These are phyloP conservation scores for Petrolisthes cinctipes DNA, from an alignment of 2,888 invertebrate species.

Conservation along the genomic window DNA sequence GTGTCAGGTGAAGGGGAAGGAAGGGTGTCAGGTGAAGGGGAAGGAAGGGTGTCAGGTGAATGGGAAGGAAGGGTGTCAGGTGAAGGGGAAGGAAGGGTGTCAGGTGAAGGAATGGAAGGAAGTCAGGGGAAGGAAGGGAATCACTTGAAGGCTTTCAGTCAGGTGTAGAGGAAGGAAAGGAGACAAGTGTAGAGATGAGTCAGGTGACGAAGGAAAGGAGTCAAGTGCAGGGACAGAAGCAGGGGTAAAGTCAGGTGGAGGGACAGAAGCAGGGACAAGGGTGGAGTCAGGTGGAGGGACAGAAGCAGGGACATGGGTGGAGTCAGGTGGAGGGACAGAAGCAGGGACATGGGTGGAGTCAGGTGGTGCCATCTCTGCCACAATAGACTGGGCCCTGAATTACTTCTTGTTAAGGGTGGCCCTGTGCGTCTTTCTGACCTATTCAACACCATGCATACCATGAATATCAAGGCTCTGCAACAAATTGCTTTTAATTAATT, in stretches of 20 bases:
- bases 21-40: too few species aligned
- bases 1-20: too few species aligned
- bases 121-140: too few species aligned
- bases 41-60: too few species aligned
- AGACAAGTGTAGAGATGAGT: not conserved
- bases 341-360: not conserved
- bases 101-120: too few species aligned
- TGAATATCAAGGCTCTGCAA: constrained; percentile 57
- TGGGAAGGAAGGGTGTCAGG: too few species aligned
- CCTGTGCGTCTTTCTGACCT: constrained; percentile 37
- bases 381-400: constrained; percentile 35
- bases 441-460: constrained; percentile 55
- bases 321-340: constrained; percentile 25
- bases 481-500: constrained; percentile 66
- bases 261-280: not conserved
- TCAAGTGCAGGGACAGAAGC: not conserved
- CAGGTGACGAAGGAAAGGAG: not conserved
- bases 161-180: too few species aligned
- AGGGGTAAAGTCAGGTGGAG: not conserved
- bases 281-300: constrained; percentile 8
- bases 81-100: too few species aligned
- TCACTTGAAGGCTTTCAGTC: too few species aligned
- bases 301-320: constrained; percentile 14
- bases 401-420: constrained; percentile 39
- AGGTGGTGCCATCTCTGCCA: not conserved